Base-by-base conservation (phyloP, 2,888 invertebrate genomes). In the Leptopterna dolabrata region DNA sequence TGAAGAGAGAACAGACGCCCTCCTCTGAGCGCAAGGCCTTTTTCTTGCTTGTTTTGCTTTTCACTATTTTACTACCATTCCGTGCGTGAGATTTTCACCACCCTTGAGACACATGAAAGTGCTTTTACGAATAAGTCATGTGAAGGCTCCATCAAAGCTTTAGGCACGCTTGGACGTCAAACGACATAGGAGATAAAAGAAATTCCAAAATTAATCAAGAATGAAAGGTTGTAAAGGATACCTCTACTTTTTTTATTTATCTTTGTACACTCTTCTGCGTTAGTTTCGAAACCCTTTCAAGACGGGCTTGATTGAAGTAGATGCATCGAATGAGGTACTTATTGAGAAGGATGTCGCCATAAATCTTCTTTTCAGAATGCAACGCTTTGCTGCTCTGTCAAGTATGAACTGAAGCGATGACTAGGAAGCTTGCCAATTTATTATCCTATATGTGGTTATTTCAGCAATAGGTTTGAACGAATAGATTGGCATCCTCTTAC, bases 171-270 rank as follows among this genome's bases (percentile, higher is more conserved):
- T 78, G 27, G 27, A 45, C 27, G 16, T 78, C 47, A 78, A 76
- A 41, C 47, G 29, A 13, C 78, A 0, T 6, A 0, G 29, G 27
- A 45, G 78, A 78, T 78, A 45, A 41, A 45, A 45, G 78, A 27
- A 43, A 78, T 78, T 45, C 78, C 78, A 13, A 47, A 78, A 78
- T 78, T 78, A 78, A 78, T 78, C 43, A 78, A 19, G 43, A 78
- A 19, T 78, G 45, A 45, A 47, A 78, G 27, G 78, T 30, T n/a
- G 2, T 0, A 19, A 24, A 0, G 55, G 55, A n/a, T 36, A 29
- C 41, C 36, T 73, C n/a, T 14, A 14, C 7, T 36, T 73, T 73
- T 30, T 73, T 73, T n/a, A 16, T 41, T n/a, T 73, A 36, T 19
- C n/a, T 70, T 70, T 13, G 24, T 70, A 16, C 29, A 73, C 16